These are phyloP conservation scores for Clamator glandarius DNA, from an alignment of 2,797 vertebrate genomes.

Conservation along the genomic window DNA sequence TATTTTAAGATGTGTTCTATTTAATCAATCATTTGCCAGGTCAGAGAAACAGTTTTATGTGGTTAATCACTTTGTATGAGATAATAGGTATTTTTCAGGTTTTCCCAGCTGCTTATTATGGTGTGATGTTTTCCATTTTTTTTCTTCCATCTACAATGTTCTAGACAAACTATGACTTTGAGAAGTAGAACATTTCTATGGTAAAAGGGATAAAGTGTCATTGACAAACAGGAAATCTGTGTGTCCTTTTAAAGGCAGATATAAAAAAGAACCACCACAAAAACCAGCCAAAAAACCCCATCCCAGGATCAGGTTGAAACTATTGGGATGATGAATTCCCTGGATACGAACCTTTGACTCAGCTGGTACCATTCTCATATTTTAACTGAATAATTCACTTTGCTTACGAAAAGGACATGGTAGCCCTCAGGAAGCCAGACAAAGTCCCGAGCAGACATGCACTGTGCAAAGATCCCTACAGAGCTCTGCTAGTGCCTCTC, in stretches of 20 bases:
- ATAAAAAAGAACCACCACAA: background rate
- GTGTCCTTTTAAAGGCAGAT: background rate
- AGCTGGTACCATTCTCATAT: background rate
- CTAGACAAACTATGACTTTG: background rate
- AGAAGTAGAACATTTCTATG: background rate
- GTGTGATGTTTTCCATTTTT: background rate
- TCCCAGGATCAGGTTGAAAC: background rate
- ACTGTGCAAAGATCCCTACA: background rate
- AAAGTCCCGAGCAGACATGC: background rate
- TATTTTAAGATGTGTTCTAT: background rate
- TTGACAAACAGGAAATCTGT: background rate
- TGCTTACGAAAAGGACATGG: background rate
- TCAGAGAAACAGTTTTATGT: background rate
- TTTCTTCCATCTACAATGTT: background rate
- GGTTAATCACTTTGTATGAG: background rate
- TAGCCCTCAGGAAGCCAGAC: background rate
- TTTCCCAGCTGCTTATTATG: background rate
- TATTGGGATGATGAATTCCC: background rate
- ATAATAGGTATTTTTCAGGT: background rate
- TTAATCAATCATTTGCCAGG: background rate
- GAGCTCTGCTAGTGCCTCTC: background rate
- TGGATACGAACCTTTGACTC: background rate
- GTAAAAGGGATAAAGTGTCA: background rate
- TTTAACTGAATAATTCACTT: background rate
- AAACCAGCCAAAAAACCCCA: background rate